These are phyloP conservation scores for Lottia scabra DNA, from an alignment of 2,888 invertebrate genomes.

Conservation along the genomic window DNA sequence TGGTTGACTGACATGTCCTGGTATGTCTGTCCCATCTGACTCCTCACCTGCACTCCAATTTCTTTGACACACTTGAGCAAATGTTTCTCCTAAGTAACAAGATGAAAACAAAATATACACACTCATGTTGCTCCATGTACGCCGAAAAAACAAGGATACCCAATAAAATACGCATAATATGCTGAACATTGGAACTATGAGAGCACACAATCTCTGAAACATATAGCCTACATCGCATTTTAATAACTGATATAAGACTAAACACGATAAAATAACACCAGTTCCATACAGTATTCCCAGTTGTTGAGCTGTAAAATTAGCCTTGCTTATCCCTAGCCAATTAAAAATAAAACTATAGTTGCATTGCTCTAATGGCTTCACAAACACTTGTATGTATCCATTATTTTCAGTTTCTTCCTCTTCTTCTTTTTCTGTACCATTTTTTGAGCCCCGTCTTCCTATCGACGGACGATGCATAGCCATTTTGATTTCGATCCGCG, in stretches of 20 bases:
- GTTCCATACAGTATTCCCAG: slow-evolving; percentile 53
- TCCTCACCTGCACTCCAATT: slow-evolving; percentile 20
- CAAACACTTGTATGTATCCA: slow-evolving; percentile 77
- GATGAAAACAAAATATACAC: slow-evolving; percentile 66
- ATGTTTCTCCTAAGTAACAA: slow-evolving; percentile 65
- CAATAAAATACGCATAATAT: slow-evolving; percentile 65
- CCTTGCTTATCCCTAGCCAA: slow-evolving; percentile 57
- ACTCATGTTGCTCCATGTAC: slow-evolving; percentile 66
- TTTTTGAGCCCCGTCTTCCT: slow-evolving; percentile 58
- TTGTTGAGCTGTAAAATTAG: slow-evolving; percentile 52
- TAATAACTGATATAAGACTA: slow-evolving; percentile 55
- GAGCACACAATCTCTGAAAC: slow-evolving; percentile 60
- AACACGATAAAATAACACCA: slow-evolving; percentile 44
- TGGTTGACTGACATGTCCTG: slow-evolving; percentile 51
- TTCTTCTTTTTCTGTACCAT: slow-evolving; percentile 53
- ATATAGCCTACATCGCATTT: slow-evolving; percentile 59
- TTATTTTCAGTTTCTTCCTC: slow-evolving; percentile 77
- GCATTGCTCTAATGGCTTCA: slow-evolving; percentile 63
- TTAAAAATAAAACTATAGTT: slow-evolving; percentile 56
- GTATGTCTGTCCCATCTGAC: background rate
- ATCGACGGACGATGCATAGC: slow-evolving; percentile 54
- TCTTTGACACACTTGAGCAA: slow-evolving; percentile 56
- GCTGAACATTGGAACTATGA: slow-evolving; percentile 65
- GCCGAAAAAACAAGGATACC: slow-evolving; percentile 63
- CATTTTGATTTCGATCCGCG: slow-evolving; percentile 41